These are phyloP conservation scores for Trichopria drosophilae DNA, from an alignment of 2,888 invertebrate species.

Conservation along the genomic window DNA sequence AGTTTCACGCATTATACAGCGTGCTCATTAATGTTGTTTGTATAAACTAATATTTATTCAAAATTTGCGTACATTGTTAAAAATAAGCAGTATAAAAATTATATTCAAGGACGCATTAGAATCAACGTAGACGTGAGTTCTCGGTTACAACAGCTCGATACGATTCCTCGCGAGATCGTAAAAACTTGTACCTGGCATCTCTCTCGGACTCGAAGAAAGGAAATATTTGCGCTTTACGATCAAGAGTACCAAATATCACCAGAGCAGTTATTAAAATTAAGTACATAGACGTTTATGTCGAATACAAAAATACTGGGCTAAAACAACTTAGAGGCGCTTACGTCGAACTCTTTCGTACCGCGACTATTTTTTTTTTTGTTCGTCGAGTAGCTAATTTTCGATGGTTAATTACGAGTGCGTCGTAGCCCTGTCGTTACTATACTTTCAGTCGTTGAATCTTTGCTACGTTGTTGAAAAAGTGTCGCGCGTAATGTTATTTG, in stretches of 20 bases:
- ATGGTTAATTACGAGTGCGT: too few species aligned
- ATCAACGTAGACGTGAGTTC: conserved; percentile 29
- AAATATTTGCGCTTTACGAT: conserved; percentile 36
- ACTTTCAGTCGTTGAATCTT: too few species aligned
- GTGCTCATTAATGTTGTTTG: conserved; percentile 41
- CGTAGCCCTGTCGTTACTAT: too few species aligned
- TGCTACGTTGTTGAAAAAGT: too few species aligned
- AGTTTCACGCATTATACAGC: too few species aligned
- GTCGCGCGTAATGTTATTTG: too few species aligned
- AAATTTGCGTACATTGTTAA: conserved; percentile 54
- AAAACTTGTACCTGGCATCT: too few species aligned
- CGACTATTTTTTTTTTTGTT: too few species aligned
- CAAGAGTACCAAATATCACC: conserved; percentile 48
- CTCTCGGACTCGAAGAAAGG: too few species aligned
- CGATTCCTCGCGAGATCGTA: conserved; percentile 17
- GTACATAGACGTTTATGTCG: conserved; percentile 42
- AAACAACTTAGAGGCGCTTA: conserved; percentile 42
- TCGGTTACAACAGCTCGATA: conserved; percentile 14
- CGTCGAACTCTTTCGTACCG: too few species aligned
- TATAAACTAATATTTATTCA: conserved; percentile 55
- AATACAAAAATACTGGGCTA: conserved; percentile 57
- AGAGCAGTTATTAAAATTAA: conserved; percentile 46
- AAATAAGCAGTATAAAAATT: conserved; percentile 55
- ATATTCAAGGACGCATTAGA: conserved; percentile 34
- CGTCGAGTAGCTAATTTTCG: too few species aligned